phyloP scores from a whole-genome alignment of 2,797 vertebrate species.

The Aldrovandia affinis region DNA sequence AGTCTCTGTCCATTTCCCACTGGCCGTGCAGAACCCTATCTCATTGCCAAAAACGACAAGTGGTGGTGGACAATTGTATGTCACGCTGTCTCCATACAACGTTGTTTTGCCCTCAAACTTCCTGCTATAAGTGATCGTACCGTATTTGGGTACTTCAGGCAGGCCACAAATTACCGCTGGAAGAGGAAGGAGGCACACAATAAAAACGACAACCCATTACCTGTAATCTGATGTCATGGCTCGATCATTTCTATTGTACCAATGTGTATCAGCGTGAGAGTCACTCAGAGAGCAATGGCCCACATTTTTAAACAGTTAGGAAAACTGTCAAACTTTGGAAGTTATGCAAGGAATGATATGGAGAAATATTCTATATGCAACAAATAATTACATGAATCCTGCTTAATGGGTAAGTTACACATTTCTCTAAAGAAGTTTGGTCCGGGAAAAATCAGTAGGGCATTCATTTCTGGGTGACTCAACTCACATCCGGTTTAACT shows the following conservation, averaged over 20 bases:
- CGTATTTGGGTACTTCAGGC: conserved; percentile 69
- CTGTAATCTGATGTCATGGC: neutral
- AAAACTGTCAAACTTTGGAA: no score
- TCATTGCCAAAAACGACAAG: conserved; percentile 79
- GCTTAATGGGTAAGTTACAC: neutral
- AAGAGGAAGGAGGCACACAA: neutral
- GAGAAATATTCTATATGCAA: neutral
- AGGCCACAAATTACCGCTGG: conserved; percentile 80
- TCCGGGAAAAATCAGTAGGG: neutral
- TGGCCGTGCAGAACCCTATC: conserved; percentile 74
- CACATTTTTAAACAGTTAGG: neutral
- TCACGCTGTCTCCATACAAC: conserved; percentile 62
- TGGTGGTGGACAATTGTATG: conserved; percentile 76
- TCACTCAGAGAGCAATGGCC: neutral
- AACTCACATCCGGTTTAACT: neutral
- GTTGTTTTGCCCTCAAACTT: conserved; percentile 50
- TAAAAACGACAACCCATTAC: neutral
- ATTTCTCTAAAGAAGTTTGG: neutral
- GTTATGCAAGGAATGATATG: neutral
- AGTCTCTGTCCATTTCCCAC: conserved; percentile 75
- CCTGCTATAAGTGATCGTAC: conserved; percentile 66
- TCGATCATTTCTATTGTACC: neutral
- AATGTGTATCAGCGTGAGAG: neutral
- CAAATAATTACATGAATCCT: neutral
- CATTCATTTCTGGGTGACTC: neutral